Base-by-base conservation (phyloP, 2,888 invertebrate species). In the Aphelenchoides bicaudatus region DNA sequence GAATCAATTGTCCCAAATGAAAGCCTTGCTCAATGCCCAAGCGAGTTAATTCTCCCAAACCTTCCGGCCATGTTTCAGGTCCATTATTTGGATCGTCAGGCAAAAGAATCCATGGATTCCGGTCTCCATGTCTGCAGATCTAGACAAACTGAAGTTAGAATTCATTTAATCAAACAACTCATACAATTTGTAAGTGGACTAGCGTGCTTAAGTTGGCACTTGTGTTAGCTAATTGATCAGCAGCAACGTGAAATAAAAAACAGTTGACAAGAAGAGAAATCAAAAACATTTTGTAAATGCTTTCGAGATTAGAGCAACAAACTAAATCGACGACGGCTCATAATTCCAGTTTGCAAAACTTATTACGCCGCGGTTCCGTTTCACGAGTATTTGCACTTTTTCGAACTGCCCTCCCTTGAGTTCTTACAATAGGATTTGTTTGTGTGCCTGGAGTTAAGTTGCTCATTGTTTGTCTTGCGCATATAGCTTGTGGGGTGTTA, bases 1-100 rank as follows among this genome's bases (percentile, higher is more conserved):
- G 82, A 3, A 91, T 79, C 86, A 86, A 89, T 76, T 86, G 80
- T 2, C 91, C 91, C 6, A 91, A 81, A 21, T 84, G 81, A 73
- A 85, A 87, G 58, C 89, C 88, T 73, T 88, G 87, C 65, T 55
- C 62, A 50, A 74, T 63, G 49, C 73, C 75, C 16, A 55, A 43
- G 21, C 46, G 59, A 8, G 77, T 75, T 38, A 78, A 60, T 39
- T 78, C 77, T 6, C 77, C 77, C n/a, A 69, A 53, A 6, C 78
- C 78, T 19, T 65, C 59, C 5, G 66, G 61, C 78, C 78, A 77
- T 19, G 52, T 39, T n/a, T 28, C 31, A 4, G 48, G 56, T 13
- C 37, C 50, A 57, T 75, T 71, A 6, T 59, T 56, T n/a, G 27
- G 16, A 46, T 68, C 68, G 4, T 61, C 64, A 19, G 68, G 65